Conservation (phyloP, 2,113 vertebrate species). For the Dolichotis patagonum region DNA sequence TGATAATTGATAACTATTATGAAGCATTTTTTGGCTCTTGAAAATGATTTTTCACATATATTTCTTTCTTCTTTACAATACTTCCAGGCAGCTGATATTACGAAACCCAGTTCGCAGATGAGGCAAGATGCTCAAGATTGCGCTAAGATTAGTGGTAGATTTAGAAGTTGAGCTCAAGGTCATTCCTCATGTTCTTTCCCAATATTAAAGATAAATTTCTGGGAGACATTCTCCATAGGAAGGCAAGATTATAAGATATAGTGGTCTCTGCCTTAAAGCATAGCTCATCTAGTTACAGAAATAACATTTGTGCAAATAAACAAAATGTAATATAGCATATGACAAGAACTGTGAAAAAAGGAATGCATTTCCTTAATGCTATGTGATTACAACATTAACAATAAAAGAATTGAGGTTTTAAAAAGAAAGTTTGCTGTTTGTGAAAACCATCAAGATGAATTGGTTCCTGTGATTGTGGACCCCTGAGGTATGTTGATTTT, state of each 20-base stretch:
- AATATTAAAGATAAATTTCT: conserved; percentile 11
- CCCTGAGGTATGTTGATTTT: neutral
- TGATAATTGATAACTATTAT: neutral
- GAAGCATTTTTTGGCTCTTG: neutral
- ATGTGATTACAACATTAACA: neutral
- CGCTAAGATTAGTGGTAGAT: neutral
- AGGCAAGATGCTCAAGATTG: neutral
- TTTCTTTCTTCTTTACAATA: neutral
- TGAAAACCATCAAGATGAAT: neutral
- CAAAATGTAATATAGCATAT: neutral
- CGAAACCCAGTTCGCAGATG: neutral
- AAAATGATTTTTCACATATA: neutral
- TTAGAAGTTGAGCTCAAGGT: neutral
- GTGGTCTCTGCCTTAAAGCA: neutral
- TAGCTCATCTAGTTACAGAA: neutral
- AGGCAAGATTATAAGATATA: neutral
- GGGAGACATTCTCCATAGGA: neutral
- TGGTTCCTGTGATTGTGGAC: neutral
- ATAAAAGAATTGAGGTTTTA: neutral
- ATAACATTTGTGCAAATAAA: conserved; percentile 35
- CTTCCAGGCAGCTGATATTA: neutral
- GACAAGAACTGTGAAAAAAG: neutral
- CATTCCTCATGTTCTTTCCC: neutral
- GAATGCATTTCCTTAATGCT: neutral
- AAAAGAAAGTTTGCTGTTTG: neutral